Base-by-base conservation (phyloP, 2,113 vertebrate genomes). In the Crotophaga sulcirostris region DNA sequence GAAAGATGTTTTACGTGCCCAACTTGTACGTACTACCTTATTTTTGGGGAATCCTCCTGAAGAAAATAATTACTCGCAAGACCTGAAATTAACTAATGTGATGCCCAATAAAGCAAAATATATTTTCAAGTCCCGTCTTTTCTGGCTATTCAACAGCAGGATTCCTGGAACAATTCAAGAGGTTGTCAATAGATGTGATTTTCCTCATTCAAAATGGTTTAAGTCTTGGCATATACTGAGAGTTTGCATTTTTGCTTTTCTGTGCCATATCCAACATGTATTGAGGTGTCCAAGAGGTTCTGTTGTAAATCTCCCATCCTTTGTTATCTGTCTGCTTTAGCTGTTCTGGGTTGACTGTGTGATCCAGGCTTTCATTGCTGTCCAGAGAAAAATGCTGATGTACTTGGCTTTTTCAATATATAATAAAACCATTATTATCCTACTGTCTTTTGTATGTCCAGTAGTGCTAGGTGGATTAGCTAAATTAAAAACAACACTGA, bases 221-320 rank as follows among this genome's bases (percentile, higher is more conserved):
- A 88, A 94, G 54, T 85, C 14, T 66, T 92, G 62, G 3, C 56
- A 86, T 92, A 54, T 38, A 38, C 19, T 47, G 31, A 55, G 49
- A 86, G 31, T 62, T 92, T 93, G 17, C 52, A 67, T 77, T 93
- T 95, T 90, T 93, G 56, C 34, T 56, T 84, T 78, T 90, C 47
- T 95, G 11, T 63, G 6, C 13, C 44, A 14, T n/a, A n/a, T 23
- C 44, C 29, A 90, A 47, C 19, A 81, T 59, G 21, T 20, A 60
- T 13, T n/a, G 55, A 52, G 24, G 25, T 86, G n/a, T 54, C 80
- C 78, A 81, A 90, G 16, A 29, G n/a, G 16, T 72, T 83, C 42
- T 70, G 20, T 63, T 69, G 14, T 3, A 89, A 66, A 55, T 73
- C 10, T 59, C 12, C 45, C 40, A 49, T 62, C 87, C 19, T 40